Base-by-base conservation (phyloP, 2,113 vertebrate species). In the Ptyas mucosa region DNA sequence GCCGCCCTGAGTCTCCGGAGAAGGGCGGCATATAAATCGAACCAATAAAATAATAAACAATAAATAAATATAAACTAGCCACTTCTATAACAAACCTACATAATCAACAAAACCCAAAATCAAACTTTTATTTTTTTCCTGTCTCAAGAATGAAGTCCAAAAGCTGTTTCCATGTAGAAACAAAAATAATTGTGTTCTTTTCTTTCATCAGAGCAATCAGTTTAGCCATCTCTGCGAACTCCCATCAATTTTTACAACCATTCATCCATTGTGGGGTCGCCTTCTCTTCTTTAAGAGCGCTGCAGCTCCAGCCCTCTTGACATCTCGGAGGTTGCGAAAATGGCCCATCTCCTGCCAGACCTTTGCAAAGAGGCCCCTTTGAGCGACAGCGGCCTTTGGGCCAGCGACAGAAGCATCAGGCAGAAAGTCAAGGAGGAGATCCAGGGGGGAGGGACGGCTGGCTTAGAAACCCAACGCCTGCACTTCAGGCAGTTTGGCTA, bases 341-440 rank as follows among this genome's bases (percentile, higher is more conserved):
- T 93, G 92, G 53, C 88, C 43, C 23, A 3, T 24, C 88, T 85
- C 43, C 69, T 61, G 21, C 88, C 69, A 5, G 88, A 93, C 1
- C 21, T 51, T 8, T 85, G 53, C 12, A 39, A 85, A 86, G 69
- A 93, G 85, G 52, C 18, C 1, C 53, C 23, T 0, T 54, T 26
- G 52, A 20, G 53, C 0, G 4, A 58, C 20, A 3, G 64, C 14
- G 18, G 8, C n/a, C 46, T 57, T 5, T 91, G 46, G 55, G n/a
- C 85, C 58, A 52, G 15, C 5, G 8, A 86, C 53, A 39, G 85
- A 18, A n/a, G 8, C 1, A 6, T 12, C 20, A 58, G 88, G 12
- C 85, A 61, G 69, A 61, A 90, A 43, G 92, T 93, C 43, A 93
- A 93, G 46, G 92, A 86, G 21, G 92, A 93, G 46, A 14, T 64